Percentiles rank a stretch among this genome's conserved stretches.
These are phyloP conservation scores for Pandemis corylana DNA, from an alignment of 2,888 invertebrate genomes.

Conservation along the genomic window DNA sequence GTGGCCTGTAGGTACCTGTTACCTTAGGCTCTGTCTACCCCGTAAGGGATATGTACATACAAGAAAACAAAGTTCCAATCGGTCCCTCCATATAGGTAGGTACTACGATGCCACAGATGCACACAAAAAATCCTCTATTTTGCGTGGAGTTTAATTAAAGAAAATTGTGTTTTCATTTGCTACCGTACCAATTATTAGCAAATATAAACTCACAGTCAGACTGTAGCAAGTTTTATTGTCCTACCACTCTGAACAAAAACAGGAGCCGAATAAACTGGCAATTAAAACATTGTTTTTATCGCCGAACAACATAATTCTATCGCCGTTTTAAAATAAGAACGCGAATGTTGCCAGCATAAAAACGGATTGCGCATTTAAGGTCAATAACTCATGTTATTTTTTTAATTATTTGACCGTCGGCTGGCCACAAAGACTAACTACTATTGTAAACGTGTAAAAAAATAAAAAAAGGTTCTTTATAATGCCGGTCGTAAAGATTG, in stretches of 20 bases:
- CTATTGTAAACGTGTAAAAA: slow-evolving; percentile 68
- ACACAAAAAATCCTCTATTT: too few relatives aligned
- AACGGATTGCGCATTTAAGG: slow-evolving; percentile 43
- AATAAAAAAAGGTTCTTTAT: slow-evolving; percentile 62
- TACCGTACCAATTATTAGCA: not conserved
- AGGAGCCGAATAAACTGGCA: slow-evolving; percentile 10
- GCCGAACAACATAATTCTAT: slow-evolving; percentile 26
- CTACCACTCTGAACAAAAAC: slow-evolving; percentile 1
- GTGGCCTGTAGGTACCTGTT: too few relatives aligned
- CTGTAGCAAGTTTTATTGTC: slow-evolving; percentile 9
- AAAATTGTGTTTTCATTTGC: not conserved
- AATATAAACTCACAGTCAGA: not conserved
- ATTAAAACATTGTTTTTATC: slow-evolving; percentile 35
- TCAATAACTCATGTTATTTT: slow-evolving; percentile 47
- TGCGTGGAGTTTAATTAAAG: too few relatives aligned
- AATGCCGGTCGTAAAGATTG: slow-evolving; percentile 57
- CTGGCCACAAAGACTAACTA: slow-evolving; percentile 59
- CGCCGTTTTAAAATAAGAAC: slow-evolving; percentile 26
- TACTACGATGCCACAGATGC: too few relatives aligned
- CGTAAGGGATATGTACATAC: too few relatives aligned
- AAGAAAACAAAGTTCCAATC: too few relatives aligned
- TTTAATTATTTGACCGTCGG: slow-evolving; percentile 54
- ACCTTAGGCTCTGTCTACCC: too few relatives aligned
- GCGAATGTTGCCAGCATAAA: slow-evolving; percentile 22
- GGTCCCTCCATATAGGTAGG: too few relatives aligned